These are phyloP conservation scores for Drosophila trichaetosa DNA, from an alignment of 2,888 invertebrate species.

Conservation along the genomic window DNA sequence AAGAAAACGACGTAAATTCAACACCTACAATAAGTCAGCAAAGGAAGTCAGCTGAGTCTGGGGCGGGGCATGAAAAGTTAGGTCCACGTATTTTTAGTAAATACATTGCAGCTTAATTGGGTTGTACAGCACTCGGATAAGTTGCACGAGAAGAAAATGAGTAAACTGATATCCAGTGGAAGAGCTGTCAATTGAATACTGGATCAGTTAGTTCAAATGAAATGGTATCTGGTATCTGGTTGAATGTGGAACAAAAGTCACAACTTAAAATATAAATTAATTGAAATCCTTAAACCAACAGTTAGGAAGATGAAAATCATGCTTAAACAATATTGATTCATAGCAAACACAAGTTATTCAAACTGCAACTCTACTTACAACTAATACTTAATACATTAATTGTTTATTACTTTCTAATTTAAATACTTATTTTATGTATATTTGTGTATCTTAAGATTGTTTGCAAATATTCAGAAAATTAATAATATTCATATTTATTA, in stretches of 20 bases:
- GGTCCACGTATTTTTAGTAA: conserved; percentile 18
- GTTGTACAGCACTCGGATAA: conserved; percentile 19
- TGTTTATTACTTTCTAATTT: no score
- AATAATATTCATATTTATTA: no score
- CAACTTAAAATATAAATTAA: not conserved
- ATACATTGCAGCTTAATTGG: conserved; percentile 47
- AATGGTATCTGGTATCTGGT: not conserved
- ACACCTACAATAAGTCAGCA: conserved; percentile 67
- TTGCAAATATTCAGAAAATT: no score
- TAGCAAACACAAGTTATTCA: not conserved
- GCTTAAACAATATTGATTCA: not conserved
- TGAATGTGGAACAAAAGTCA: not conserved
- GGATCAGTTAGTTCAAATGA: not conserved
- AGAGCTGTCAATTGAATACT: not conserved
- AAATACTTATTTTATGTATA: no score
- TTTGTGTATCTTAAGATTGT: no score
- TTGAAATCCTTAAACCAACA: not conserved
- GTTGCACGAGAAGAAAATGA: not conserved
- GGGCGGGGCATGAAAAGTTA: conserved; percentile 9
- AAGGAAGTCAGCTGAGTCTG: not conserved
- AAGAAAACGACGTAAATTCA: conserved; percentile 70
- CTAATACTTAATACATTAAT: no score
- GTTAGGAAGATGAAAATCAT: not conserved
- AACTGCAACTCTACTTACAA: not conserved
- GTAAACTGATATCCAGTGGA: not conserved